phyloP scores from a whole-genome alignment of 2,888 invertebrate genomes.

The Callinectes sapidus region DNA sequence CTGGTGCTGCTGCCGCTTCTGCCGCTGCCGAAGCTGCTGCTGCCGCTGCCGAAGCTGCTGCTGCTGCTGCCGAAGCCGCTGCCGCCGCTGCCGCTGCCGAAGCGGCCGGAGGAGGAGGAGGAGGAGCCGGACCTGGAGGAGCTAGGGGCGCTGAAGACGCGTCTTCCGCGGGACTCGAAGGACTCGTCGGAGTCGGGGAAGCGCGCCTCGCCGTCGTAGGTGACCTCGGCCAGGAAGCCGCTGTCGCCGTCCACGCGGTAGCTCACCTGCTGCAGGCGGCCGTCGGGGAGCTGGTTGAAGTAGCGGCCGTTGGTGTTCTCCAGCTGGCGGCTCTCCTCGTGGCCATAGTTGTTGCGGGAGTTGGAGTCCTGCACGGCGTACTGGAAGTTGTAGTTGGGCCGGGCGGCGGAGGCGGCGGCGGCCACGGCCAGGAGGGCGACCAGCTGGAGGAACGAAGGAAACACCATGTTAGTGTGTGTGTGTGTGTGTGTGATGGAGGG shows the following conservation, averaged over 20 bases:
- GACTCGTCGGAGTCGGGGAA: slow-evolving; percentile 57
- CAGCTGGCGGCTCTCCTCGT: slow-evolving; percentile 50
- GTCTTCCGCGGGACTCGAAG: slow-evolving; percentile 18
- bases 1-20: neutral
- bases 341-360: slow-evolving; percentile 49
- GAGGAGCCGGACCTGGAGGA: neutral
- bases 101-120: neutral
- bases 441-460: neutral
- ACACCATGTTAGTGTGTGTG: neutral
- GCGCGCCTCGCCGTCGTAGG: slow-evolving; percentile 71
- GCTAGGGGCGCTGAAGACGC: slow-evolving; percentile 1
- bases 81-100: neutral
- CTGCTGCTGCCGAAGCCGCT: neutral
- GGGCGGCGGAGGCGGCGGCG: slow-evolving; percentile 33
- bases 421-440: slow-evolving; percentile 15
- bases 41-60: neutral
- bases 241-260: slow-evolving; percentile 60
- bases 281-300: slow-evolving; percentile 55
- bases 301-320: slow-evolving; percentile 48
- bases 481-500: neutral
- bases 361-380: slow-evolving; percentile 40
- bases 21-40: neutral
- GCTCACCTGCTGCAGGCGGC: slow-evolving; percentile 57
- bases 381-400: slow-evolving; percentile 46
- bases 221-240: slow-evolving; percentile 70